Evolutionary conservation across 2,113 vertebrate genomes (phyloP).

Genomic region (Clupea harengus): DNA sequence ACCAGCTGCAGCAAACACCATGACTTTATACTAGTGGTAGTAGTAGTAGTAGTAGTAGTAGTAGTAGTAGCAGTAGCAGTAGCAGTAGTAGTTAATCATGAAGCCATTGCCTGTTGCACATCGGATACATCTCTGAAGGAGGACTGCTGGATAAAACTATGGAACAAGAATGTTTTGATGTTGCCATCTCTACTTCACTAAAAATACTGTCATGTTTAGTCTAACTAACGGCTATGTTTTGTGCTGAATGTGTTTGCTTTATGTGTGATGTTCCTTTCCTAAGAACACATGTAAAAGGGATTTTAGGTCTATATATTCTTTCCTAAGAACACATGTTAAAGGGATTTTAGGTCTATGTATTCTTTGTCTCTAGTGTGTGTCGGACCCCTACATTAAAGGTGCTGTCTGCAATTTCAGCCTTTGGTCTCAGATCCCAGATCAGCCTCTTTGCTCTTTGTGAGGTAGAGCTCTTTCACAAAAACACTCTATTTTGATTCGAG

Average conservation of each 20-base stretch:
- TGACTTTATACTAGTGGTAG: too few relatives aligned
- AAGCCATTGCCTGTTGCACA: neutral
- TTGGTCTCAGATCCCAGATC: neutral
- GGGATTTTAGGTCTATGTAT: too few relatives aligned
- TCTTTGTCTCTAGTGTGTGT: too few relatives aligned
- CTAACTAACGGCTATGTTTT: neutral
- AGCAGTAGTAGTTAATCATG: too few relatives aligned
- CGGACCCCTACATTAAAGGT: neutral
- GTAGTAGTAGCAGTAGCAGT: too few relatives aligned
- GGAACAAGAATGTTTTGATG: neutral
- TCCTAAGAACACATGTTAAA: too few relatives aligned
- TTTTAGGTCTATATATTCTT: neutral
- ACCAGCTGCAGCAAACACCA: too few relatives aligned
- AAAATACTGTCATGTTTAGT: neutral
- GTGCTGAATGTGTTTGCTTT: neutral
- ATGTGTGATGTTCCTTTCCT: neutral
- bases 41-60: too few relatives aligned
- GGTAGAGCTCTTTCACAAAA: neutral
- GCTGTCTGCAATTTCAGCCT: neutral
- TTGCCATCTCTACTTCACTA: neutral
- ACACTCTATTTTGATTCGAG: slow-evolving; percentile 4
- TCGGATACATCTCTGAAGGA: neutral
- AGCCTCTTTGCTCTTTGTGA: neutral
- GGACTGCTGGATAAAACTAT: neutral
- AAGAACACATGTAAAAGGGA: neutral